A percentile compares a stretch with the other conserved stretches of the same genome.
These are phyloP conservation scores for Lutraria lutraria DNA, from an alignment of 2,888 invertebrate species.

Conservation along the genomic window DNA sequence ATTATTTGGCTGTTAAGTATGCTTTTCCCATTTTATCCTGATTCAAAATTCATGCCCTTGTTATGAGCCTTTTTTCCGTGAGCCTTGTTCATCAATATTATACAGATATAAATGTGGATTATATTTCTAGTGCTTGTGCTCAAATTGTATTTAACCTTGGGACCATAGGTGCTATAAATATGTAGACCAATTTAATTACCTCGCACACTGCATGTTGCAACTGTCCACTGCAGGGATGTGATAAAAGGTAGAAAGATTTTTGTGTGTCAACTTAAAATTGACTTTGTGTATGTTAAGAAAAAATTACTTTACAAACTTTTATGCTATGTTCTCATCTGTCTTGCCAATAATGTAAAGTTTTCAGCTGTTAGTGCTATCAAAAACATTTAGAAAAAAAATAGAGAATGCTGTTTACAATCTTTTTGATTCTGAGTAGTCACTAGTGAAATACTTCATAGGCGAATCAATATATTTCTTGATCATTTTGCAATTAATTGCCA, in stretches of 20 bases:
- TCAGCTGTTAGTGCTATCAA: background rate
- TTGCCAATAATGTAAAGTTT: background rate
- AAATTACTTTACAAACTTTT: background rate
- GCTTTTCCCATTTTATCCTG: background rate
- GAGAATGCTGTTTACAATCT: background rate
- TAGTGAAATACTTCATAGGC: too few species aligned
- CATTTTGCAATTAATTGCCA: too few species aligned
- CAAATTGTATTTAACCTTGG: conserved; percentile 18
- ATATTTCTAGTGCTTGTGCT: conserved; percentile 7
- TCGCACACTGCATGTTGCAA: background rate
- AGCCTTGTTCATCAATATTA: background rate
- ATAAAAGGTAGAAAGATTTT: background rate
- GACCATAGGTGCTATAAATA: conserved; percentile 18
- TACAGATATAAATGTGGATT: background rate
- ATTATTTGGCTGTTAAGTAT: background rate
- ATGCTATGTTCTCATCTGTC: background rate
- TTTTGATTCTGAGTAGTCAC: too few species aligned
- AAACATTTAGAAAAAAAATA: background rate
- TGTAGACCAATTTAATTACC: conserved; percentile 6
- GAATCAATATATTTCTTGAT: too few species aligned
- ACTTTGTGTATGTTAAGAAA: background rate
- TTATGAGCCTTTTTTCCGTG: background rate
- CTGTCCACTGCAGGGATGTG: conserved; percentile 5
- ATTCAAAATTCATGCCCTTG: background rate
- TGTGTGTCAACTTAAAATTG: background rate